Conservation (phyloP, 2,113 vertebrate genomes). For the Montifringilla adamsi region DNA sequence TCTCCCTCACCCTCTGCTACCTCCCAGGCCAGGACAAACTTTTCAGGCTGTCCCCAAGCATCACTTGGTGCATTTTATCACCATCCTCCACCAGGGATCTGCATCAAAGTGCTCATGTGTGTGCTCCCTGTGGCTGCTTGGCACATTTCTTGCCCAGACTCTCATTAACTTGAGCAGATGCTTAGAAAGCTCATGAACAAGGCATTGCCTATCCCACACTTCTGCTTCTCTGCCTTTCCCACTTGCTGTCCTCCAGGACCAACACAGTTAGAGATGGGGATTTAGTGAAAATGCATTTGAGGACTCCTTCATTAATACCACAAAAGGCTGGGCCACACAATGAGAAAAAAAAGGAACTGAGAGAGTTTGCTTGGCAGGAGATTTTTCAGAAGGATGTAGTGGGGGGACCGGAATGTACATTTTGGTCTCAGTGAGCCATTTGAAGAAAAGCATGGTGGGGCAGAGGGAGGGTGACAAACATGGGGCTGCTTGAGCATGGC, state of each 20-base stretch:
- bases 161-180: slow-evolving; percentile 3
- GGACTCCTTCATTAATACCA: background rate
- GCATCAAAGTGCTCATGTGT: background rate
- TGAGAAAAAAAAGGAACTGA: background rate
- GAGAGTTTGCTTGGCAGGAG: background rate
- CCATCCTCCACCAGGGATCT: background rate
- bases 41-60: background rate
- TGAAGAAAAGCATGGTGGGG: background rate
- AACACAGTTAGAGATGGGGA: background rate
- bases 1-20: background rate
- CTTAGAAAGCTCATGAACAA: background rate
- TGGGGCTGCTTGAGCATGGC: accelerated
- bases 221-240: background rate
- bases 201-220: background rate
- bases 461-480: background rate
- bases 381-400: background rate
- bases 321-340: background rate
- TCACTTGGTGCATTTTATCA: background rate
- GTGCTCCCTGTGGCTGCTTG: background rate
- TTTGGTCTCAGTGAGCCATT: background rate
- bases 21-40: background rate
- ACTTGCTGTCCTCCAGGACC: background rate
- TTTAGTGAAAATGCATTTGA: background rate
- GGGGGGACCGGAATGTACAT: background rate
- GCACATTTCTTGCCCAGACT: background rate